Evolutionary conservation across 2,888 invertebrate species (phyloP), one percentile per base, ranked within the genome.

Genomic region (Pandemis corylana): DNA sequence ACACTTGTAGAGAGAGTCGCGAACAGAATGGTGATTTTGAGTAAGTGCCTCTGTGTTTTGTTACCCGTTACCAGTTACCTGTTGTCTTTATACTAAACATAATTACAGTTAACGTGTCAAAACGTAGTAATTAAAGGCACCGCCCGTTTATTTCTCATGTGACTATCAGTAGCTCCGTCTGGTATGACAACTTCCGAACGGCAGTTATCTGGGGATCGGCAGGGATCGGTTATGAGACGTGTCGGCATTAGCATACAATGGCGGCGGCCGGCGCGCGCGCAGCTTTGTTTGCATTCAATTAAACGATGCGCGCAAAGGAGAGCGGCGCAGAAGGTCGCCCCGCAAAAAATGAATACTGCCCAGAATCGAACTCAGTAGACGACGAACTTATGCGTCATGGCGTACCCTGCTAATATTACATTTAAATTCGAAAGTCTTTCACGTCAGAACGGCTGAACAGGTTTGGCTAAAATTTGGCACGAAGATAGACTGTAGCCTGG

Each of bases 201-300:
- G 64, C 70, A 41, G 56, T 71, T 66, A 68, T 65, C 70, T 59
- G 46, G 41, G 64, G 65, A 75, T 70, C 76, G 70, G 67, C 75
- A 49, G 46, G 62, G 70, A 65, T 53, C 73, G 66, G 70, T 68
- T 76, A 69, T 74, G 74, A 74, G 74, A 69, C 69, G 69, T 68
- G 63, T 65, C 64, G 63, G 64, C 69, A 74, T 74, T 74, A 66
- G 69, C 74, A 74, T 69, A 74, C 74, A 74, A 74, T 74, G 68
- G 74, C 64, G 69, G 51, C 51, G 42, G 65, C 56, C 69, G 61
- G 64, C 69, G 69, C 69, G 61, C 68, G 73, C 68, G 67, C 69
- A 20, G 68, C 74, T 70, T 72, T 69, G 74, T 74, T 74, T 74
- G 74, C 74, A 70, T 74, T 69, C 74, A 65, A 70, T 74, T 74